A percentile compares a stretch with the other conserved stretches of the same genome.
Evolutionary conservation across 2,888 invertebrate genomes (phyloP).

Genomic region (Nymphalis polychloros): DNA sequence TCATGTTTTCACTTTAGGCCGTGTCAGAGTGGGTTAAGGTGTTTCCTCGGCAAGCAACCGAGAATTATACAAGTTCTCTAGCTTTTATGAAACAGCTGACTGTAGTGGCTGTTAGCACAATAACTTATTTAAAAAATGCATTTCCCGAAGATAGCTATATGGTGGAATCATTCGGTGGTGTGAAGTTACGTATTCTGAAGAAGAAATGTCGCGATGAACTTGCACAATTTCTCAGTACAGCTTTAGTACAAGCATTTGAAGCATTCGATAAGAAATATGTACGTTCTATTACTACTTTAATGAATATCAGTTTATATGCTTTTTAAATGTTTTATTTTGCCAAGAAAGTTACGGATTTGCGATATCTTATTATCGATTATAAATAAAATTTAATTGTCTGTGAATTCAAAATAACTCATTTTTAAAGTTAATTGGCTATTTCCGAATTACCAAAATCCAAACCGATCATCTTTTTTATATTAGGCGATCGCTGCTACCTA

Average conservation of each 20-base stretch:
- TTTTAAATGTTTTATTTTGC: too few species aligned
- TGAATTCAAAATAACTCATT: too few species aligned
- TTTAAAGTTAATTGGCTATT: too few species aligned
- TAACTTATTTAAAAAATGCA: slow-evolving; percentile 60
- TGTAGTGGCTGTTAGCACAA: slow-evolving; percentile 61
- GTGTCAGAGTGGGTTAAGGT: slow-evolving; percentile 61
- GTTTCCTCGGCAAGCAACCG: slow-evolving; percentile 60
- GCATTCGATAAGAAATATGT: slow-evolving; percentile 75
- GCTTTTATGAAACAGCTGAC: slow-evolving; percentile 72
- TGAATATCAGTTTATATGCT: too few species aligned
- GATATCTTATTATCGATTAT: too few species aligned
- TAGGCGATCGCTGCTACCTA: too few species aligned
- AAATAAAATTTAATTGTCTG: too few species aligned
- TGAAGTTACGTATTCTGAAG: slow-evolving; percentile 59
- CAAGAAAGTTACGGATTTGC: too few species aligned
- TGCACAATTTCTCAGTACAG: slow-evolving; percentile 63
- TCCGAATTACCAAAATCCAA: too few species aligned
- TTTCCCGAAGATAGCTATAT: slow-evolving; percentile 61
- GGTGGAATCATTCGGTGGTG: slow-evolving; percentile 55
- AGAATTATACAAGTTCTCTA: slow-evolving; percentile 65
- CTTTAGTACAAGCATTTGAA: slow-evolving; percentile 64
- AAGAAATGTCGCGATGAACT: slow-evolving; percentile 59
- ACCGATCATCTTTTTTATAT: too few species aligned
- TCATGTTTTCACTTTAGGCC: slow-evolving; percentile 46
- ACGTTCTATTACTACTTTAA: slow-evolving; percentile 40